phyloP scores from a whole-genome alignment of 2,113 vertebrate genomes.

The Gadus chalcogrammus region DNA sequence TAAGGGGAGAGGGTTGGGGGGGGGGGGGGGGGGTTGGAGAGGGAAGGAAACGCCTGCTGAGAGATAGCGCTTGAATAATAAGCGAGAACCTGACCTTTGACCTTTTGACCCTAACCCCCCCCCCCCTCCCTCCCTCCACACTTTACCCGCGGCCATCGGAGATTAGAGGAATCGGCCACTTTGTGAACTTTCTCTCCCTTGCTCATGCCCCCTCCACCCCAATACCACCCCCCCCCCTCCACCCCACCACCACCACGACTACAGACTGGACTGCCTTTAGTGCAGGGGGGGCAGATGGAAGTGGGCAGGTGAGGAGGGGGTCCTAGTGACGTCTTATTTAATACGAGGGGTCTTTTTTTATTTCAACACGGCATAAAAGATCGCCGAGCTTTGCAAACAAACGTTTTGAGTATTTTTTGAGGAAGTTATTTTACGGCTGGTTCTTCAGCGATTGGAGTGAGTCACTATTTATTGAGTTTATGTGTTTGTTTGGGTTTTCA shows the following conservation, averaged over 20 bases:
- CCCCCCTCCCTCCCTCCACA: no score
- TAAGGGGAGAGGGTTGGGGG: no score
- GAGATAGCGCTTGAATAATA: constrained; percentile 26
- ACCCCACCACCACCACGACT: constrained; percentile 41
- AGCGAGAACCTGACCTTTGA: constrained; percentile 15
- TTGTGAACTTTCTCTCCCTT: constrained; percentile 24
- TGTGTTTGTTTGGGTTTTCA: constrained; percentile 18
- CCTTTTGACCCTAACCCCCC: background rate
- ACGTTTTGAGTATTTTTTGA: background rate
- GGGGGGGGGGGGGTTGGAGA: background rate
- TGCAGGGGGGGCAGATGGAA: no score
- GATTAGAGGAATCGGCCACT: constrained; percentile 37
- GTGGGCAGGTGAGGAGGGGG: no score
- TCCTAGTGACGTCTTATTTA: no score
- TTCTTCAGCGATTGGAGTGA: constrained; percentile 50
- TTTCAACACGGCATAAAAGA: constrained; percentile 49
- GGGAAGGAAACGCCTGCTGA: constrained; percentile 10
- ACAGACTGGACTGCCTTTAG: constrained; percentile 74
- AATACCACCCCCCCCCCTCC: no score
- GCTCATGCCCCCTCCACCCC: constrained; percentile 17
- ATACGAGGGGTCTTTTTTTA: no score
- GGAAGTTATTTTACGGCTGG: constrained; percentile 37
- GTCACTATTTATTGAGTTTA: constrained; percentile 44
- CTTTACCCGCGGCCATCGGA: constrained; percentile 23
- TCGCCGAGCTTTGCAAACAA: constrained; percentile 21